These are phyloP conservation scores for Perca schrenkii DNA, from an alignment of 2,113 vertebrate species.

Conservation along the genomic window DNA sequence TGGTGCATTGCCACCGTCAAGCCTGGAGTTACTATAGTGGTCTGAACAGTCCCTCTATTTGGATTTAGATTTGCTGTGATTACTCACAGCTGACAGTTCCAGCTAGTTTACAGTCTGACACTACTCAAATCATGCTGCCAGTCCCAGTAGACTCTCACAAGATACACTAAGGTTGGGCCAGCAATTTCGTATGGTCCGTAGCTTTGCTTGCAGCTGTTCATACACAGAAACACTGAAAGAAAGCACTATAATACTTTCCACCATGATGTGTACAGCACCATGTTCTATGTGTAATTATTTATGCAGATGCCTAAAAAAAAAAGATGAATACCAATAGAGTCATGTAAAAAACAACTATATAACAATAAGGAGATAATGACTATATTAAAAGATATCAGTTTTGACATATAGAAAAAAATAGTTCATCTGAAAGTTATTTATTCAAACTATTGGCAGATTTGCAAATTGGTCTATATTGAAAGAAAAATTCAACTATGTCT, in stretches of 20 bases:
- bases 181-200: conserved; percentile 53
- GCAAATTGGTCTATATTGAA: conserved; percentile 79
- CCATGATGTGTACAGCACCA: conserved; percentile 83
- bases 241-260: conserved; percentile 72
- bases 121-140: conserved; percentile 53
- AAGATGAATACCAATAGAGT: conserved; percentile 75
- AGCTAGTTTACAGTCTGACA: conserved; percentile 70
- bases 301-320: conserved; percentile 80
- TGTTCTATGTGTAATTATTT: conserved; percentile 84
- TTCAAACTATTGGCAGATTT: conserved; percentile 76
- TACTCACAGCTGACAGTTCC: conserved; percentile 57
- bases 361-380: conserved; percentile 74
- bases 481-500: conserved; percentile 79
- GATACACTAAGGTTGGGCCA: conserved; percentile 43
- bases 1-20: conserved; percentile 47
- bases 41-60: conserved; percentile 51
- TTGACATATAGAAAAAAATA: conserved; percentile 71
- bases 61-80: conserved; percentile 62
- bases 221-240: conserved; percentile 55
- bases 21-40: conserved; percentile 58
- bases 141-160: conserved; percentile 47
- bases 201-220: conserved; percentile 66
- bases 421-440: conserved; percentile 78
- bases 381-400: conserved; percentile 82
- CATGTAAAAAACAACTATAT: conserved; percentile 80